Conservation (phyloP, 2,888 invertebrate species). For the Cephus nigrinus region DNA sequence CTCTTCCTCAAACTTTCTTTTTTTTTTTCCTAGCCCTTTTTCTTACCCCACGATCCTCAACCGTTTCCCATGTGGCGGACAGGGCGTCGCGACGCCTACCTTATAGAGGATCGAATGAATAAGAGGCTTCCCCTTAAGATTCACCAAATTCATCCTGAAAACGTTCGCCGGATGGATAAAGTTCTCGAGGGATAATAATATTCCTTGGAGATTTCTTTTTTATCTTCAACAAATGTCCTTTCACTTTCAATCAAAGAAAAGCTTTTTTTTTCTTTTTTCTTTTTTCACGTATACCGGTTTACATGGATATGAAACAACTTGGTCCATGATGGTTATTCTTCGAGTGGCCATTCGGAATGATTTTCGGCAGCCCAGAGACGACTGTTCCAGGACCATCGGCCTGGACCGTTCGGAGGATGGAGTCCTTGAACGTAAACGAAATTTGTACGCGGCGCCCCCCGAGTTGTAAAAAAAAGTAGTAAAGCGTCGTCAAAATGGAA, state of each 20-base stretch:
- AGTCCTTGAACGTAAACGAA: constrained; percentile 18
- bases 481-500: constrained; percentile 18
- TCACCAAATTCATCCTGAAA: not conserved
- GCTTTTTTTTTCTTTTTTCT: not conserved
- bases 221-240: not conserved
- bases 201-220: not conserved
- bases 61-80: not conserved
- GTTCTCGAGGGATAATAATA: not conserved
- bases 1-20: not conserved
- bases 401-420: not conserved
- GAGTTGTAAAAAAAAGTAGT: constrained; percentile 19
- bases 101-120: not conserved
- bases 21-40: not conserved
- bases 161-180: not conserved
- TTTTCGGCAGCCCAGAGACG: not conserved
- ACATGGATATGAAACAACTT: not conserved
- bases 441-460: constrained; percentile 13
- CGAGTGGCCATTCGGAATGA: not conserved
- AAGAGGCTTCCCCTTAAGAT: not conserved
- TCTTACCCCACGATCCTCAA: not conserved
- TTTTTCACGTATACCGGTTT: not conserved
- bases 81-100: not conserved
- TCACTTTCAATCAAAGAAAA: not conserved
- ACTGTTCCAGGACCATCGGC: not conserved
- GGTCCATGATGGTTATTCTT: not conserved